These are phyloP conservation scores for Platyscapa corneri DNA, from an alignment of 1,140 invertebrate species.

Conservation along the genomic window DNA sequence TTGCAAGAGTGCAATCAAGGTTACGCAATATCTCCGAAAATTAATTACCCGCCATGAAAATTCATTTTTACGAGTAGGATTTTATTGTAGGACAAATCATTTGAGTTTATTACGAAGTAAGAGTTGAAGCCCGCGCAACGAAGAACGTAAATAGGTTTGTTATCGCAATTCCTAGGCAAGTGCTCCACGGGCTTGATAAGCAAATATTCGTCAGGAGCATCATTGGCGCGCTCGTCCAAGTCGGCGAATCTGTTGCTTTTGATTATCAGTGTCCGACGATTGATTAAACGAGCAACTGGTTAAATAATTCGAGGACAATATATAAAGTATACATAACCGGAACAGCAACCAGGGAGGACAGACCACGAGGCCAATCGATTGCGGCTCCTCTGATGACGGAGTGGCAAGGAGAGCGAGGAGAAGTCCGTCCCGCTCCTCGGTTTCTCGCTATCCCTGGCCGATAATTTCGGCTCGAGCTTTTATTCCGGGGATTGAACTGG, in stretches of 20 bases:
- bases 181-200: no score
- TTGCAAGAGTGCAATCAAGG: no score
- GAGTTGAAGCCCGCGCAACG: no score
- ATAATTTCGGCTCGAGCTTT: slow-evolving; percentile 55
- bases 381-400: not conserved
- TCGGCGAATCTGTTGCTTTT: not conserved
- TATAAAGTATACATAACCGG: not conserved
- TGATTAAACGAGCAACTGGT: slow-evolving; percentile 1
- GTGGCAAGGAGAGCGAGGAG: not conserved
- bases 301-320: slow-evolving; percentile 40
- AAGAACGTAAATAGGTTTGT: no score
- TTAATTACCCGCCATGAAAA: no score
- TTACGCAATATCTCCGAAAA: no score
- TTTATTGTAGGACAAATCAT: no score
- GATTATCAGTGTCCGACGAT: not conserved
- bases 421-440: slow-evolving; percentile 13
- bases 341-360: not conserved
- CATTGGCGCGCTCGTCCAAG: not conserved
- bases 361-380: slow-evolving; percentile 19
- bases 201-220: not conserved
- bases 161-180: not conserved
- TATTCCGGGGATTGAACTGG: slow-evolving; percentile 54
- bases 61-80: no score
- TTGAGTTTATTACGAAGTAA: no score
- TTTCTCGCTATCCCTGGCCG: slow-evolving; percentile 37